These are phyloP conservation scores for Sebastes vulpes DNA, from an alignment of 2,797 vertebrate genomes.

Conservation along the genomic window DNA sequence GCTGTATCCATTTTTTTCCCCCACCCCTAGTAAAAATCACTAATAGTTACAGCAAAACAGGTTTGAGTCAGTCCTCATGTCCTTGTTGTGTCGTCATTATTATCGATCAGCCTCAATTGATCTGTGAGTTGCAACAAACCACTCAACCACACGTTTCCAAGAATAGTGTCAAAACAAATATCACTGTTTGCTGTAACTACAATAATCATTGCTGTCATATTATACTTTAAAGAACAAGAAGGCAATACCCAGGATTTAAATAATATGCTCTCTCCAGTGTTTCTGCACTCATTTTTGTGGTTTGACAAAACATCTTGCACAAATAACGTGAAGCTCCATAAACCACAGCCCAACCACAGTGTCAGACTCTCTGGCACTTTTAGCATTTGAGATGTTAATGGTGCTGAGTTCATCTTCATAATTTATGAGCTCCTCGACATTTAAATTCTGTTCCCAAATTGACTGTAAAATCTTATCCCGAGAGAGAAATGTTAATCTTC, in stretches of 20 bases:
- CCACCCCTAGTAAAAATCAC: too few species aligned
- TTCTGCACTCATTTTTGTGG: slow-evolving; percentile 48
- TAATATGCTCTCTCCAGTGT: slow-evolving; percentile 35
- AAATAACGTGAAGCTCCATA: slow-evolving; percentile 54
- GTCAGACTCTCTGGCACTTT: slow-evolving; percentile 59
- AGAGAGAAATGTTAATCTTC: slow-evolving; percentile 49
- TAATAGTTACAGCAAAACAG: background rate
- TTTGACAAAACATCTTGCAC: slow-evolving; percentile 57
- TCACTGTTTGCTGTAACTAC: slow-evolving; percentile 4
- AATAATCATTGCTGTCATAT: slow-evolving; percentile 29
- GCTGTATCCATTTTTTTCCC: too few species aligned
- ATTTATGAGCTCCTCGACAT: slow-evolving; percentile 62
- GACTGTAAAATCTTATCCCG: slow-evolving; percentile 42
- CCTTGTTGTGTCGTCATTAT: background rate
- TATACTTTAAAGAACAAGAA: slow-evolving; percentile 20
- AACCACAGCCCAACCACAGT: slow-evolving; percentile 64
- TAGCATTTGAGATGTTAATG: slow-evolving; percentile 47
- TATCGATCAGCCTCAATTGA: background rate
- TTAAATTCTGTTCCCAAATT: slow-evolving; percentile 34
- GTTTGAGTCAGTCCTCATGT: background rate
- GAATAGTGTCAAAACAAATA: slow-evolving; percentile 30
- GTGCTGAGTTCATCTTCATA: slow-evolving; percentile 50
- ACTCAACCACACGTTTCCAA: slow-evolving; percentile 8
- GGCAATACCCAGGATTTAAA: slow-evolving; percentile 32
- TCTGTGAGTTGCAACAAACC: slow-evolving; percentile 4